Evolutionary conservation across 2,888 invertebrate genomes (phyloP).

Genomic region (Scotopteryx bipunctaria): DNA sequence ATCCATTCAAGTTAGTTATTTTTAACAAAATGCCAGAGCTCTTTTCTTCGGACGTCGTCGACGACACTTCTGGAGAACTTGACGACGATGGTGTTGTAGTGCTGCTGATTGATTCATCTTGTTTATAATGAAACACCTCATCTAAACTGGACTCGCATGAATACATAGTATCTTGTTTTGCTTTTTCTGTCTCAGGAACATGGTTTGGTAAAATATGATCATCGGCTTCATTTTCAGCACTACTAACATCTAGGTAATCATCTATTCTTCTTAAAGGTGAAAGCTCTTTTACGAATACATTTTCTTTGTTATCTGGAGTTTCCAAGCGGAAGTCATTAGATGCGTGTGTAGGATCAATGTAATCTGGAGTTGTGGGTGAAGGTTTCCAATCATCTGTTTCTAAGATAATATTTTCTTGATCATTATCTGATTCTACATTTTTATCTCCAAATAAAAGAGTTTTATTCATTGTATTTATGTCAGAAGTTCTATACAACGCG

Average conservation of each 20-base stretch:
- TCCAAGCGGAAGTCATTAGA: constrained; percentile 32
- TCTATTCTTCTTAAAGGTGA: constrained; percentile 33
- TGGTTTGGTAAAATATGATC: constrained; percentile 36
- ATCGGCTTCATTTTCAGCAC: constrained; percentile 36
- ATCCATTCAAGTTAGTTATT: constrained; percentile 71
- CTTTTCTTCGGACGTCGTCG: constrained; percentile 76
- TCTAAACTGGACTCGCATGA: constrained; percentile 62
- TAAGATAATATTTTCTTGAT: constrained; percentile 54
- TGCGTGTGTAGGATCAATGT: constrained; percentile 34
- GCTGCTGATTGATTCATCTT: constrained; percentile 39
- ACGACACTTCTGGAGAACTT: constrained; percentile 76
- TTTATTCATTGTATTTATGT: constrained; percentile 70
- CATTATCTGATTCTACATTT: constrained; percentile 37
- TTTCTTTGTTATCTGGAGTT: constrained; percentile 51
- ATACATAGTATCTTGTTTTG: constrained; percentile 46
- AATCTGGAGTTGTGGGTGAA: constrained; percentile 37
- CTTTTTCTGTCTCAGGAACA: constrained; percentile 25
- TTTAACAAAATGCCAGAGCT: constrained; percentile 67
- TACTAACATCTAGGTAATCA: constrained; percentile 31
- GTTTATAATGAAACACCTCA: constrained; percentile 49
- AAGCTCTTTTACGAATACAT: constrained; percentile 37
- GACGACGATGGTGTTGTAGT: constrained; percentile 35
- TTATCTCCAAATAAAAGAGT: constrained; percentile 45
- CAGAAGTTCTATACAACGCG: constrained; percentile 65
- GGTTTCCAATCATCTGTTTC: constrained; percentile 46